These are phyloP conservation scores for Pedetes capensis DNA, from an alignment of 2,113 vertebrate species.

Conservation along the genomic window DNA sequence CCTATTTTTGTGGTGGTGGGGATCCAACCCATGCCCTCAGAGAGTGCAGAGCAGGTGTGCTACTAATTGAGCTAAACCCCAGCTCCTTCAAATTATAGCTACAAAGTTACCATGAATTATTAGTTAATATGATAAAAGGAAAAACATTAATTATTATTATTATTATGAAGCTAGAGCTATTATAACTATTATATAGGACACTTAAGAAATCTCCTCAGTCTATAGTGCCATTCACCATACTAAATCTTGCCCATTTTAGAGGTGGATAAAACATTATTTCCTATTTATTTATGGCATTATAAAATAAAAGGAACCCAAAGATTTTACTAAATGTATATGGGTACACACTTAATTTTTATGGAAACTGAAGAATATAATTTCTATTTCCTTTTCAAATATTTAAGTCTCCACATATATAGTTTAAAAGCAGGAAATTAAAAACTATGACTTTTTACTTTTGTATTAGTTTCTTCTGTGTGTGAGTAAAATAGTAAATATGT, in stretches of 20 bases:
- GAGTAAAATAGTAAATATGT: no score
- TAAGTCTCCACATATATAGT: background rate
- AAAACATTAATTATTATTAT: background rate
- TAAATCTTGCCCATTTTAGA: background rate
- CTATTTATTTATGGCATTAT: conserved; percentile 43
- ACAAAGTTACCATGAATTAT: background rate
- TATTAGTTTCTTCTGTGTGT: background rate
- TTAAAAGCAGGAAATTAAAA: no score
- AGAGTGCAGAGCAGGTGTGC: no score
- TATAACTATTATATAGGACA: background rate
- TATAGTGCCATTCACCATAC: background rate
- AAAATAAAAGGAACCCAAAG: conserved; percentile 43
- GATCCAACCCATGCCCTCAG: no score
- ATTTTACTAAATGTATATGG: background rate
- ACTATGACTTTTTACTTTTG: background rate
- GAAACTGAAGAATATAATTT: background rate
- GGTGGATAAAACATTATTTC: background rate
- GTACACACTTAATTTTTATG: background rate
- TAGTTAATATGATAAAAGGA: background rate
- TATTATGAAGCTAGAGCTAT: background rate
- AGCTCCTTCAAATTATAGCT: no score
- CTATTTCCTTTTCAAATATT: background rate
- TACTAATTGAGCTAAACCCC: no score
- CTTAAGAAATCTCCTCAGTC: background rate
- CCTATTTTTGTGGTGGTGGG: no score